Evolutionary conservation across 2,113 vertebrate genomes (phyloP).

Genomic region (Oreochromis spilurus): DNA sequence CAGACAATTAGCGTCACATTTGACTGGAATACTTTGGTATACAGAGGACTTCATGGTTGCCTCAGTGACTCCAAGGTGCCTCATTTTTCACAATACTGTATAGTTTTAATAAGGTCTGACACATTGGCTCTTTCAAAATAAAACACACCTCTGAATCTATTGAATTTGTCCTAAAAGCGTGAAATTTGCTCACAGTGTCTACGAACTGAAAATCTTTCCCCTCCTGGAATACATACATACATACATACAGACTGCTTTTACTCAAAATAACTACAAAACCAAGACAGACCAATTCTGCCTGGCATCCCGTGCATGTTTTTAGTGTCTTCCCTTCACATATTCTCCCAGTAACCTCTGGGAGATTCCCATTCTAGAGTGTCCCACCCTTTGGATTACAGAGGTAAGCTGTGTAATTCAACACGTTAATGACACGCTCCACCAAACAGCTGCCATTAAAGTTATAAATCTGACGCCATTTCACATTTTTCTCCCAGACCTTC

Average conservation of each 20-base stretch:
- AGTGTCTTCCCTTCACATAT: background rate
- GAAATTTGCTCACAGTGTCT: background rate
- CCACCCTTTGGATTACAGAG: constrained; percentile 23
- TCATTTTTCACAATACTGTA: background rate
- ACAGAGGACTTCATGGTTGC: no score
- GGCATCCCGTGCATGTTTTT: background rate
- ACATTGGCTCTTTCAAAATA: background rate
- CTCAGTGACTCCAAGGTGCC: no score
- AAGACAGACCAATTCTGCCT: background rate
- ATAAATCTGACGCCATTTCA: background rate
- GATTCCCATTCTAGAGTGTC: background rate
- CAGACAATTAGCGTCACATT: background rate
- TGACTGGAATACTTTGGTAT: background rate
- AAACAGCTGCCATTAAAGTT: background rate
- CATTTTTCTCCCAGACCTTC: background rate
- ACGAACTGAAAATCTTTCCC: background rate
- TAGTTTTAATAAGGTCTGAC: background rate
- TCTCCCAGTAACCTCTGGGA: background rate
- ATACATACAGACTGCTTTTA: background rate
- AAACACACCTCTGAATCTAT: background rate
- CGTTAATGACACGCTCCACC: constrained; percentile 16
- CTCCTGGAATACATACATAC: background rate
- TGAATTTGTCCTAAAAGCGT: background rate
- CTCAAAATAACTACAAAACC: background rate
- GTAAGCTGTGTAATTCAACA: constrained; percentile 23